Conservation (phyloP, 2,888 invertebrate genomes). For the Plebejus argus region DNA sequence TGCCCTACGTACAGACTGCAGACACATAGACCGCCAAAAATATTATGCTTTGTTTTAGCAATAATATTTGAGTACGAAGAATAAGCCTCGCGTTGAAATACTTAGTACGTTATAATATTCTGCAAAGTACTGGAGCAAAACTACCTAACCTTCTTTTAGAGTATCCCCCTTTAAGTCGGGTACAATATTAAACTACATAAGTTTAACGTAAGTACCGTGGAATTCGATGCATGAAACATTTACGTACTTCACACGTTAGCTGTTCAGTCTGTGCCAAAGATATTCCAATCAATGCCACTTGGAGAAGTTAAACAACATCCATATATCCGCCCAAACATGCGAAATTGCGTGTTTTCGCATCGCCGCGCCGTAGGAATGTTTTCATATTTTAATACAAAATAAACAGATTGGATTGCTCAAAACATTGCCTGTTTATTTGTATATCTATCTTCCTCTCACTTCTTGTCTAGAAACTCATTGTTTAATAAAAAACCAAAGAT, state of each 20-base stretch:
- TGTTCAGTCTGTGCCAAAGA: background rate
- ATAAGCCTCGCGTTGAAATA: too few relatives aligned
- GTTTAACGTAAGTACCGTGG: background rate
- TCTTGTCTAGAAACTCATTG: background rate
- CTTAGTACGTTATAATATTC: too few relatives aligned
- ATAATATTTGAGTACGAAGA: too few relatives aligned
- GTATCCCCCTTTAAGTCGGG: too few relatives aligned
- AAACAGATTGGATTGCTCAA: background rate
- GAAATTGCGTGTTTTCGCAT: background rate
- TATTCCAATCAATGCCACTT: conserved; percentile 1
- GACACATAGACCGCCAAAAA: too few relatives aligned
- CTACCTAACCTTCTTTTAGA: too few relatives aligned
- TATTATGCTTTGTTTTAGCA: too few relatives aligned
- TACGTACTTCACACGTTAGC: background rate
- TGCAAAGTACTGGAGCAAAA: too few relatives aligned
- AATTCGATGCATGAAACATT: background rate
- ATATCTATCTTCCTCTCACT: background rate
- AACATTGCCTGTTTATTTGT: background rate
- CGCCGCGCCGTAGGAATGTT: background rate
- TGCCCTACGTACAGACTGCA: too few relatives aligned
- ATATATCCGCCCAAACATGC: background rate
- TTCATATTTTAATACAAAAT: background rate
- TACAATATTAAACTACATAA: background rate
- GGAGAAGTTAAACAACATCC: background rate
- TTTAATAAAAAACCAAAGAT: background rate